phyloP scores from a whole-genome alignment of 2,113 vertebrate species.

The Datnioides undecimradiatus region DNA sequence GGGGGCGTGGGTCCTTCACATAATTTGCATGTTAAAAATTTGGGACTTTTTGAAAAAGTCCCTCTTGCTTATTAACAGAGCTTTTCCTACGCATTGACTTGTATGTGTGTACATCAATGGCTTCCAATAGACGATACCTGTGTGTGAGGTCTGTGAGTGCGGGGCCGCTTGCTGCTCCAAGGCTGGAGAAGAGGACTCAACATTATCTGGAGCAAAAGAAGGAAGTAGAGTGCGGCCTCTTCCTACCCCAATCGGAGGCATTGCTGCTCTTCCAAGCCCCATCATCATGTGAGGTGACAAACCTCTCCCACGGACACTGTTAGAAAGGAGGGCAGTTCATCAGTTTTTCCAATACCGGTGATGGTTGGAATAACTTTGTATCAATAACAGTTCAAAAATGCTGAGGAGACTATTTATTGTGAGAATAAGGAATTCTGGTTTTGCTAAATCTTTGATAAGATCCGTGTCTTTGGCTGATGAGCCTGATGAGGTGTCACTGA shows the following conservation, averaged over 20 bases:
- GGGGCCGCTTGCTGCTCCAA: not conserved
- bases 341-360: not conserved
- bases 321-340: not conserved
- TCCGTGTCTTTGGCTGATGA: not conserved
- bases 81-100: too few species aligned
- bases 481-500: not conserved
- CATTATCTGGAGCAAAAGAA: slow-evolving; percentile 14
- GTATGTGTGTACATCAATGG: too few species aligned
- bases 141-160: not conserved
- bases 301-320: slow-evolving; percentile 66
- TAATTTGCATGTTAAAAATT: slow-evolving; percentile 7
- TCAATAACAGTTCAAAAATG: not conserved
- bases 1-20: slow-evolving; percentile 2
- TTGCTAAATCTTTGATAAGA: not conserved
- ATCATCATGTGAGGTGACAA: slow-evolving; percentile 29
- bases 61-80: not conserved
- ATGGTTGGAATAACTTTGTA: not conserved
- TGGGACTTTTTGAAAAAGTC: not conserved
- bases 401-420: not conserved
- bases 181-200: not conserved
- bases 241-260: slow-evolving; percentile 53
- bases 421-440: not conserved
- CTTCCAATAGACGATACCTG: too few species aligned
- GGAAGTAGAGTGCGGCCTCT: slow-evolving; percentile 54
- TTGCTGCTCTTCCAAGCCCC: slow-evolving; percentile 63